Evolutionary conservation across 2,888 invertebrate genomes (phyloP).

Genomic region (Rugalucina vietnamica): DNA sequence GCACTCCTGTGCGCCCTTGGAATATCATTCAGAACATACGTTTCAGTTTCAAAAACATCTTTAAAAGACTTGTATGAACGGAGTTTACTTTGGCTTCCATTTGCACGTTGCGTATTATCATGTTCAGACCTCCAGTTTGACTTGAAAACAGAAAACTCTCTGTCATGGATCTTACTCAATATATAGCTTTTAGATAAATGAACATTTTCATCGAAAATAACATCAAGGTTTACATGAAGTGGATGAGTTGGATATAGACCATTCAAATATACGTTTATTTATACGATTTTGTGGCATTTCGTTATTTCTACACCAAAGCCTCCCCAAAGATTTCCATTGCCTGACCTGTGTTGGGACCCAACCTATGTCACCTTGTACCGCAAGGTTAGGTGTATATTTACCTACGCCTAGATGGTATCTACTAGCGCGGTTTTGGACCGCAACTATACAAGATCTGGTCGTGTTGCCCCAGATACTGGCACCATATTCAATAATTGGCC

Average conservation of each 20-base stretch:
- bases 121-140: too few species aligned
- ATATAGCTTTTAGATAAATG: too few species aligned
- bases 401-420: constrained; percentile 3
- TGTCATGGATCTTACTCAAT: too few species aligned
- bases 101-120: too few species aligned
- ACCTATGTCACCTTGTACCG: background rate
- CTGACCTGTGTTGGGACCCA: background rate
- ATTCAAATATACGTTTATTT: background rate
- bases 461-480: constrained; percentile 18
- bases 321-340: background rate
- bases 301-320: background rate
- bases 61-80: too few species aligned
- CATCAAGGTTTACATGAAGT: background rate
- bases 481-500: constrained; percentile 21
- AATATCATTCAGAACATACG: too few species aligned
- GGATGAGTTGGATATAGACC: background rate
- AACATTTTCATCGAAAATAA: too few species aligned
- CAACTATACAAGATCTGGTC: background rate
- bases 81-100: too few species aligned
- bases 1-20: too few species aligned
- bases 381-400: background rate
- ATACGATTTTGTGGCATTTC: background rate
- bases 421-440: constrained; percentile 24
- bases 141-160: too few species aligned
- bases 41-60: too few species aligned